Evolutionary conservation across 2,888 invertebrate species (phyloP).

Genomic region (Athrips mouffetella): DNA sequence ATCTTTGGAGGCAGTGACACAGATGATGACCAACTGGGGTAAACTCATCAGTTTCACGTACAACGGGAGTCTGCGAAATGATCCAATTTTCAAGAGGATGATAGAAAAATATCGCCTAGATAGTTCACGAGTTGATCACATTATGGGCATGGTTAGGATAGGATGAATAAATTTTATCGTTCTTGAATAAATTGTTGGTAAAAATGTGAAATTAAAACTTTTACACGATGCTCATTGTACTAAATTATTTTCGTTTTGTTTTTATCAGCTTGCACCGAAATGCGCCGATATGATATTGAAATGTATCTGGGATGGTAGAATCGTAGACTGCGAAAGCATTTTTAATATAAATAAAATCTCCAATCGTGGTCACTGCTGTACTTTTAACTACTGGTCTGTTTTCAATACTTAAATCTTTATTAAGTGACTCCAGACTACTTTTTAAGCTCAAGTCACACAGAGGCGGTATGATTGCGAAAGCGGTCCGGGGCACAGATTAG

Average conservation of each 20-base stretch:
- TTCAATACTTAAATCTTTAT: neutral
- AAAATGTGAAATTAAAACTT: too few relatives aligned
- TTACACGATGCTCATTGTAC: neutral
- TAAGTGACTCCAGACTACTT: too few relatives aligned
- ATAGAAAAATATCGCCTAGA: neutral
- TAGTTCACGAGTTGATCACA: neutral
- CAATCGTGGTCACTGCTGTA: slow-evolving; percentile 8
- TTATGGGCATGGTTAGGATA: slow-evolving; percentile 7
- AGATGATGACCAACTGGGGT: neutral
- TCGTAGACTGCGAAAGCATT: neutral
- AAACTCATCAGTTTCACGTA: slow-evolving; percentile 1
- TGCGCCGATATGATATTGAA: slow-evolving; percentile 3
- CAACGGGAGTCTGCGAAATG: neutral
- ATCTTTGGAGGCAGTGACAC: slow-evolving; percentile 1
- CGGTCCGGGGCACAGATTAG: too few relatives aligned
- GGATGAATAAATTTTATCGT: too few relatives aligned
- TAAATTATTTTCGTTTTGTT: neutral
- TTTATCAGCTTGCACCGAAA: neutral
- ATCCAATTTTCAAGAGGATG: neutral
- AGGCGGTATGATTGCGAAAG: too few relatives aligned
- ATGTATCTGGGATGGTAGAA: neutral
- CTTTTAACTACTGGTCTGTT: slow-evolving; percentile 2
- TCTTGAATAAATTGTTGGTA: too few relatives aligned
- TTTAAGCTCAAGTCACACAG: too few relatives aligned
- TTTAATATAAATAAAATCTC: slow-evolving; percentile 16